Percentiles rank a stretch among this genome's conserved stretches.
Conservation (phyloP, 1,140 invertebrate genomes). For the Cyrtorhinus lividipennis region DNA sequence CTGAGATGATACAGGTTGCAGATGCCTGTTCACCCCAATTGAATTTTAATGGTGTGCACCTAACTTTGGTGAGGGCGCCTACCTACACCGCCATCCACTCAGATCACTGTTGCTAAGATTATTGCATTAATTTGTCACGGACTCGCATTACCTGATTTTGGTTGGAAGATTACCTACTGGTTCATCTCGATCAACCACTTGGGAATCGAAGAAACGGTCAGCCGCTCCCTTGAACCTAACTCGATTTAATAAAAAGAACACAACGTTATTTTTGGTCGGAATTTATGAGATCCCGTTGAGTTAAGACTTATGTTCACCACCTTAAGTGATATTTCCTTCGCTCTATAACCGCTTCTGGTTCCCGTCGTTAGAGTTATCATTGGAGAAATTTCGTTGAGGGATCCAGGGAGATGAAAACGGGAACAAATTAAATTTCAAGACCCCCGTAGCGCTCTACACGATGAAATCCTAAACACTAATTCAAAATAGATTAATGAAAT, state of each 20-base stretch:
- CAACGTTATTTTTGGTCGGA: not conserved
- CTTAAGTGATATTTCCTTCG: constrained; percentile 8
- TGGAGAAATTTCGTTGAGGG: not conserved
- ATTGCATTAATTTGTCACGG: no score
- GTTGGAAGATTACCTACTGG: no score
- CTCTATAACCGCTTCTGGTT: not conserved
- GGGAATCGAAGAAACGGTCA: no score
- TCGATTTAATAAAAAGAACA: not conserved
- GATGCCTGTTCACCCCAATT: no score
- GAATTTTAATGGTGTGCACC: no score
- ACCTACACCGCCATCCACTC: no score
- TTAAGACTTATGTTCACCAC: constrained; percentile 2
- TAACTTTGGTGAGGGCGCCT: no score
- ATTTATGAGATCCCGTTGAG: not conserved
- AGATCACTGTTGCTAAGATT: no score
- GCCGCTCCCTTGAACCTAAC: no score
- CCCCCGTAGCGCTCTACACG: not conserved
- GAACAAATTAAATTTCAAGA: constrained; percentile 2
- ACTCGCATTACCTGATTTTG: no score
- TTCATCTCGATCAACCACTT: no score
- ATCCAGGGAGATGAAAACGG: not conserved
- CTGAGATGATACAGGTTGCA: no score
- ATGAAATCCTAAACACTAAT: not conserved
- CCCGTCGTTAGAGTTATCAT: not conserved
- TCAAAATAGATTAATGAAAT: constrained; percentile 7